These are phyloP conservation scores for Cephus sareptanus DNA, from an alignment of 2,888 invertebrate genomes.

Conservation along the genomic window DNA sequence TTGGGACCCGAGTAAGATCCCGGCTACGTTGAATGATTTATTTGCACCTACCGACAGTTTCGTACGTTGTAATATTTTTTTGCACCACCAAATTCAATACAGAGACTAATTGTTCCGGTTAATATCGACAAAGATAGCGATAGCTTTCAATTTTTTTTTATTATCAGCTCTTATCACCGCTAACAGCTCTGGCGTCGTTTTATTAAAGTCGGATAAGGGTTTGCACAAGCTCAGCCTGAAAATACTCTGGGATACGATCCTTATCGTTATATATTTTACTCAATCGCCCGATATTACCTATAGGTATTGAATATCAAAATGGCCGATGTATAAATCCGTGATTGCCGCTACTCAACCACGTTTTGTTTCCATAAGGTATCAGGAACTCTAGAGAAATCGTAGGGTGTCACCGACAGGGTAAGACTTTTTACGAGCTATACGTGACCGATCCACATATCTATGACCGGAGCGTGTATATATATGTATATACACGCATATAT, in stretches of 20 bases:
- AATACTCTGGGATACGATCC: neutral
- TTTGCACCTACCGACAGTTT: neutral
- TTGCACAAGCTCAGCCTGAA: neutral
- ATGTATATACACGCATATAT: neutral
- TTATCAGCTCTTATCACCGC: neutral
- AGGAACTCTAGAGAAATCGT: neutral
- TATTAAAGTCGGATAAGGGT: neutral
- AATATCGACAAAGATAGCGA: neutral
- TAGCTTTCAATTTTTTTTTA: neutral
- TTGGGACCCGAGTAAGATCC: neutral
- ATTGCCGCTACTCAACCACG: constrained; percentile 3
- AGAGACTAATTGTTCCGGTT: neutral
- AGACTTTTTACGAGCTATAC: constrained; percentile 4
- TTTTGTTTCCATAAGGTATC: constrained; percentile 1
- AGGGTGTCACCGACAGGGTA: constrained; percentile 1
- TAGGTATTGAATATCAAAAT: neutral
- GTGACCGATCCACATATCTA: neutral
- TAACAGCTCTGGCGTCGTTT: neutral
- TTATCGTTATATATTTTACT: neutral
- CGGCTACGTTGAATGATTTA: neutral
- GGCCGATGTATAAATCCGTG: constrained; percentile 6
- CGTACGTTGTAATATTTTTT: neutral
- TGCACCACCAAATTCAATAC: neutral
- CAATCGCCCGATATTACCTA: neutral
- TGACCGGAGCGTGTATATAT: neutral